Evolutionary conservation across 2,888 invertebrate genomes (phyloP).

Genomic region (Clanis bilineata): DNA sequence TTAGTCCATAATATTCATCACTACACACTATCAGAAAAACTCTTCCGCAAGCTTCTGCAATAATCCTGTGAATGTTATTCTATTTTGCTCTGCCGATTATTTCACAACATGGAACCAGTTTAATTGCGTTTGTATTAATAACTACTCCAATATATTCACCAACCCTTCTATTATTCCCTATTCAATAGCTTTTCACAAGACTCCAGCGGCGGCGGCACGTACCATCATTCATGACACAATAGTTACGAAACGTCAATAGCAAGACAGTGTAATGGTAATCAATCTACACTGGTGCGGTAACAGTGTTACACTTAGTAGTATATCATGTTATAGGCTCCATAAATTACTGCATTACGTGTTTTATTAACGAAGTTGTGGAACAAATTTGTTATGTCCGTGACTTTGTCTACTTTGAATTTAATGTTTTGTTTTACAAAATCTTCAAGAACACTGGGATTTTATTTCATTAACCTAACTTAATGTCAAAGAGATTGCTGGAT

Average conservation of each 20-base stretch:
- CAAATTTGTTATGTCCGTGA: not conserved
- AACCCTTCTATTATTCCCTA: not conserved
- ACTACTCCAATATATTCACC: not conserved
- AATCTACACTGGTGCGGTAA: constrained; percentile 26
- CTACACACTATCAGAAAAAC: too few relatives aligned
- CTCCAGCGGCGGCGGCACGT: constrained; percentile 17
- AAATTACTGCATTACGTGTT: not conserved
- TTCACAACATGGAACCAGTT: too few relatives aligned
- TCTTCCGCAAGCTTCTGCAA: too few relatives aligned
- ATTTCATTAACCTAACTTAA: too few relatives aligned
- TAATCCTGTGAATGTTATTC: too few relatives aligned
- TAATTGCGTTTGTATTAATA: too few relatives aligned
- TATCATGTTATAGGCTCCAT: not conserved
- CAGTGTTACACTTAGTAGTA: not conserved
- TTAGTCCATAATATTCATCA: too few relatives aligned
- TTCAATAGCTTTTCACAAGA: not conserved
- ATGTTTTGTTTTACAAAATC: too few relatives aligned
- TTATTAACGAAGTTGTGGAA: not conserved
- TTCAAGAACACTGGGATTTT: too few relatives aligned
- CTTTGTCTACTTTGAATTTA: not conserved
- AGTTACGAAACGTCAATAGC: constrained; percentile 27
- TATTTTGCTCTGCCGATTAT: too few relatives aligned
- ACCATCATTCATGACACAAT: constrained; percentile 29
- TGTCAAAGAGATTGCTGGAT: too few relatives aligned
- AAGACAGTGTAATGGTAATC: constrained; percentile 29